phyloP scores from a whole-genome alignment of 2,888 invertebrate genomes.

The Leucophora obtusa region DNA sequence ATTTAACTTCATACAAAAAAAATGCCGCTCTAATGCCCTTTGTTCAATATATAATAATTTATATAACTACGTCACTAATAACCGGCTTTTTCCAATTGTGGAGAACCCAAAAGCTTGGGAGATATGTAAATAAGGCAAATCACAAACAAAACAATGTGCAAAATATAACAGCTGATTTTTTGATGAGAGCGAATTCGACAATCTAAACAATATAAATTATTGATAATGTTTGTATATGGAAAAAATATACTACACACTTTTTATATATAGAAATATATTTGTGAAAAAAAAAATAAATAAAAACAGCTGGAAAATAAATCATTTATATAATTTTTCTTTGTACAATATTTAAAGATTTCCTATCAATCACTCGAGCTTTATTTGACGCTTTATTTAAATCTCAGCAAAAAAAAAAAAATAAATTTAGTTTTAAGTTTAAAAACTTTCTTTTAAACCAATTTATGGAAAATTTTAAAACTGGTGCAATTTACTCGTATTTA shows the following conservation, averaged over 20 bases:
- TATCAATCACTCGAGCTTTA: not conserved
- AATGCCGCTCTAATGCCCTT: no score
- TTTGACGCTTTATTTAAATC: not conserved
- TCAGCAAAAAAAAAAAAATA: not conserved
- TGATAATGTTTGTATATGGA: no score
- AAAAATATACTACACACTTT: no score
- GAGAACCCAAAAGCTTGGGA: no score
- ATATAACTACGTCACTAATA: no score
- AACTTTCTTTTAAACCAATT: not conserved
- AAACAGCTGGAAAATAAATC: not conserved
- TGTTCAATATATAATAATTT: no score
- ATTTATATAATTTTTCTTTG: not conserved
- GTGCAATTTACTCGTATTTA: not conserved
- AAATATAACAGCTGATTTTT: not conserved
- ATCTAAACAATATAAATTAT: not conserved
- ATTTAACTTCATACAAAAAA: no score
- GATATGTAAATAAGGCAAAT: not conserved
- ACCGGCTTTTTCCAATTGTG: no score
- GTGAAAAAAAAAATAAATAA: not conserved
- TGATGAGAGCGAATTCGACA: not conserved
- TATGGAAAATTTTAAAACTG: not conserved
- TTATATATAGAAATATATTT: no score
- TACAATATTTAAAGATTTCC: not conserved
- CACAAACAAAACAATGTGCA: not conserved
- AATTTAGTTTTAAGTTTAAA: not conserved